Base-by-base conservation (phyloP, 2,797 vertebrate species). In the Gouania willdenowi region DNA sequence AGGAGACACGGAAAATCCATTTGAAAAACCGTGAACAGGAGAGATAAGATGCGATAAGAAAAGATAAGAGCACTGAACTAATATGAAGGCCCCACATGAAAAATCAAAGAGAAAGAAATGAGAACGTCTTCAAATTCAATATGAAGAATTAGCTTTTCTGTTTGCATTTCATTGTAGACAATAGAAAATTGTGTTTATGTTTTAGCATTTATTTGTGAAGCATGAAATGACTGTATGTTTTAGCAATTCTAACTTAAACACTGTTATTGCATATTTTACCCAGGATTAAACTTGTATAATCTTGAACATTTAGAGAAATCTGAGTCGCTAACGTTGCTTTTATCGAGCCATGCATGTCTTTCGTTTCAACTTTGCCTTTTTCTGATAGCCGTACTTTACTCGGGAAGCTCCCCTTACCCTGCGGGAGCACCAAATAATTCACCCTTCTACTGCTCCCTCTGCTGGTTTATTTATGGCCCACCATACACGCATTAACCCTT, bases 401-500 rank as follows among this genome's bases (percentile, higher is more conserved):
- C 40, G 15, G 41, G 43, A 64, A 37, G 36, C 33, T 62, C 40
- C 31, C 42, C 38, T n/a, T 74, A 54, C 46, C 66, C 67, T 48
- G 30, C 22, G 13, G 72, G 56, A 54, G 47, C 41, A 58, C 57
- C 67, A 65, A 67, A 79, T 76, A 65, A 77, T 77, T 84, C 56
- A 78, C 66, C 72, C 73, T 47, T 42, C 61, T 46, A 62, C 58
- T 55, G 55, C 66, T 76, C 66, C 68, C 54, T 64, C 71, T 75
- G 60, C 66, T 83, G 55, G 70, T 71, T 78, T 83, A 83, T 83
- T 82, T 71, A 78, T 79, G 60, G 33, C 52, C 41, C 28, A 25
- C 48, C 35, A 37, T 52, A 49, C 39, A 77, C 30, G 14, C 41
- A 47, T 63, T 68, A 72, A 68, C 52, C 47, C 48, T 65, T 22